Conservation (phyloP, 2,113 vertebrate genomes). For the Pyrgilauda ruficollis region DNA sequence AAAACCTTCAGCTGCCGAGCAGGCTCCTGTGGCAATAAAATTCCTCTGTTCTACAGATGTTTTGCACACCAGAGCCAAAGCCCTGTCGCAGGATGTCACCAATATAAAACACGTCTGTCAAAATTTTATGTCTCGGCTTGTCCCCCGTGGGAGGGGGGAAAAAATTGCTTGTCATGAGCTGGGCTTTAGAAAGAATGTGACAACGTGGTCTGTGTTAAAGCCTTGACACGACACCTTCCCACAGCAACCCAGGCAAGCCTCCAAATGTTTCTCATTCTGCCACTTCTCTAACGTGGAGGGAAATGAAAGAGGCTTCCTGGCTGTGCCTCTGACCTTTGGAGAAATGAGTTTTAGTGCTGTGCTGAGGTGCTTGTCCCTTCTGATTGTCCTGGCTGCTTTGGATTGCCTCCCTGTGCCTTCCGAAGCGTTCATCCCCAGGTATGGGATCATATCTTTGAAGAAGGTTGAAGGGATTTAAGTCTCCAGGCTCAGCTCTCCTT, state of each 20-base stretch:
- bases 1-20: not conserved
- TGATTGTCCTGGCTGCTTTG: not conserved
- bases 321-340: not conserved
- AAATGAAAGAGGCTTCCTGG: not conserved
- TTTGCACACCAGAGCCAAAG: not conserved
- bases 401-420: not conserved
- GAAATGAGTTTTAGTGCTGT: not conserved
- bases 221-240: not conserved
- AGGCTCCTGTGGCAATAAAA: not conserved
- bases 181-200: not conserved
- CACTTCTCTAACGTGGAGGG: not conserved
- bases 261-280: not conserved
- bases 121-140: not conserved
- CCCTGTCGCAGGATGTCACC: not conserved
- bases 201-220: not conserved
- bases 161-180: not conserved
- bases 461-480: slow-evolving; percentile 32
- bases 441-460: not conserved
- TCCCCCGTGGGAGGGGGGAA: not conserved
- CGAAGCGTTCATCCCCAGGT: not conserved
- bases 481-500: not conserved
- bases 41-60: not conserved
- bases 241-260: not conserved
- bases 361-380: not conserved
- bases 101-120: not conserved